Evolutionary conservation across 2,797 vertebrate genomes (phyloP), one percentile per base, ranked within the genome.

Genomic region (Fundulus diaphanus): DNA sequence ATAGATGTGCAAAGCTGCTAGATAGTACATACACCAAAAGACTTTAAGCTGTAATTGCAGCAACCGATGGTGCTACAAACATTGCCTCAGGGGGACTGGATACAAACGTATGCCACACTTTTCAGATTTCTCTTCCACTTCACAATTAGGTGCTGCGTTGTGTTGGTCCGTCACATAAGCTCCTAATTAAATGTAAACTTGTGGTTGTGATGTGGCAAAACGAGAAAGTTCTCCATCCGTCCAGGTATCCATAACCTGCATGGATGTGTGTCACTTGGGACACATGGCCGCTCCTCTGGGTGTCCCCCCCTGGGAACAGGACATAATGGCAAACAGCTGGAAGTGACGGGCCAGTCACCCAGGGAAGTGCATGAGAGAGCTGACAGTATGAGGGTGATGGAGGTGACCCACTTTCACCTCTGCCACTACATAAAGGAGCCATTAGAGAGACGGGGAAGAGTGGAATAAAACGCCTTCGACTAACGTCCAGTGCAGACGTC

Each of bases 361-460:
- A 76, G 84, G 84, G 80, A 77, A 70, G 86, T 82, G 84, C 79
- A n/a, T 42, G 81, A 85, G 86, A 40, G 89, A 88, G 80, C 79
- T 88, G 86, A 90, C 82, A 70, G 88, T 80, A 65, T 77, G n/a
- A n/a, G 85, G 87, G 82, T 90, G 84, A 87, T 68, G 11, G 74
- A 85, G 81, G 86, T 94, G 93, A 93, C 93, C 93, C 92, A 92
- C 87, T 92, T 95, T 92, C 87, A 91, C 86, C 87, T 82, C 78
- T 44, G 46, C 61, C 46, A 84, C 89, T 75, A 73, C 79, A 90
- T 91, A 73, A 93, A 91, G 88, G 71, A 90, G 35, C 82, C 82
- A 88, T 91, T 80, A 87, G 74, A 72, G 79, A 71, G 67, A 82
- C 71, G 48, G 52, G 70, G 77, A 68, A 73, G 66, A 80, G 51